These are phyloP conservation scores for Noctua janthe DNA, from an alignment of 2,888 invertebrate species.

Conservation along the genomic window DNA sequence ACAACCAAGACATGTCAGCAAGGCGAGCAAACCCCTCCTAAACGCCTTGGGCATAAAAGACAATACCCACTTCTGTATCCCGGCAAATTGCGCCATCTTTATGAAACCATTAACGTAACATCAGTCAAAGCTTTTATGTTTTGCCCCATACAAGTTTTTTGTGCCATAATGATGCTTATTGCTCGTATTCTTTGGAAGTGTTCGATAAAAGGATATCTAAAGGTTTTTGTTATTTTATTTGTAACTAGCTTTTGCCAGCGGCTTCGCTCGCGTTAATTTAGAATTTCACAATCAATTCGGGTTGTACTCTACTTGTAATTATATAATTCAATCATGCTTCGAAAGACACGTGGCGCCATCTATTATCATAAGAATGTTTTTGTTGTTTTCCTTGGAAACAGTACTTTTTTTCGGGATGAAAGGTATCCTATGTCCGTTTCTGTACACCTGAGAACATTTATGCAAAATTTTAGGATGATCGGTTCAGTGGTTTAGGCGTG, in stretches of 20 bases:
- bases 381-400: too few relatives aligned
- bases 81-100: constrained; percentile 73
- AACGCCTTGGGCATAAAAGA: constrained; percentile 63
- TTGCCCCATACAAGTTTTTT: constrained; percentile 58
- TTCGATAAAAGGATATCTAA: constrained; percentile 50
- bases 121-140: constrained; percentile 76
- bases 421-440: too few relatives aligned
- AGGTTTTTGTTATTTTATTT: constrained; percentile 38
- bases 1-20: constrained; percentile 36
- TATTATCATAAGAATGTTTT: too few relatives aligned
- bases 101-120: constrained; percentile 74
- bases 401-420: too few relatives aligned
- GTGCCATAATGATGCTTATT: constrained; percentile 50
- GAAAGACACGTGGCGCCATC: too few relatives aligned
- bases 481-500: too few relatives aligned
- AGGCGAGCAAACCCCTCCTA: constrained; percentile 37
- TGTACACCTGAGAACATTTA: too few relatives aligned
- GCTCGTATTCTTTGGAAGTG: constrained; percentile 52
- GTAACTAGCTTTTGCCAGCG: background rate
- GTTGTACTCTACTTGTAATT: too few relatives aligned
- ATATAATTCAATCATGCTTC: too few relatives aligned
- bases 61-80: constrained; percentile 73
- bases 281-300: too few relatives aligned
- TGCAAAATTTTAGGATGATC: too few relatives aligned
- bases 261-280: too few relatives aligned